Percentiles rank a stretch among this genome's conserved stretches.
These are phyloP conservation scores for Argynnis bischoffii DNA, from an alignment of 2,888 invertebrate genomes.

Conservation along the genomic window DNA sequence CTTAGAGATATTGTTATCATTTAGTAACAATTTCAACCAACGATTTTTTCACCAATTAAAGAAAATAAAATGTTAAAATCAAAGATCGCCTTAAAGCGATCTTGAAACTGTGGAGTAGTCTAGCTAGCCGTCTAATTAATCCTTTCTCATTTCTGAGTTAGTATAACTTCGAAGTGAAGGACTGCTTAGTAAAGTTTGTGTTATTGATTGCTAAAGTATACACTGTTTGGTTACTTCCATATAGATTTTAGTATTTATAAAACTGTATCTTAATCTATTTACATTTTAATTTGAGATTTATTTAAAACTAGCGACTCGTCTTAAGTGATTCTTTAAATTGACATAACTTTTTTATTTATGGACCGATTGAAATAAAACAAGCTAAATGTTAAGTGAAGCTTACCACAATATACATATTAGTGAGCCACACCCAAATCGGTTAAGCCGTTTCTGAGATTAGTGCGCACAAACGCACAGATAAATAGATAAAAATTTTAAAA, in stretches of 20 bases:
- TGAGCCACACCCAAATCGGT: too few relatives aligned
- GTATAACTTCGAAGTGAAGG: slow-evolving; percentile 29
- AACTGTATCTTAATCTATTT: background rate
- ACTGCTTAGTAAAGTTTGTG: slow-evolving; percentile 32
- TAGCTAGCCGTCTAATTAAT: slow-evolving; percentile 37
- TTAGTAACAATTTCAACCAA: background rate
- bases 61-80: slow-evolving; percentile 1
- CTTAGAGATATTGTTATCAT: too few relatives aligned
- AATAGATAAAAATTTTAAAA: too few relatives aligned
- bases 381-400: too few relatives aligned
- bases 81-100: slow-evolving; percentile 13
- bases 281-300: too few relatives aligned
- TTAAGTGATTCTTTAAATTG: too few relatives aligned
- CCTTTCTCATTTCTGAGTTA: slow-evolving; percentile 38
- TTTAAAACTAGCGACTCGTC: too few relatives aligned
- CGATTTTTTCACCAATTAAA: background rate
- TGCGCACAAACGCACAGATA: too few relatives aligned
- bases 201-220: slow-evolving; percentile 31
- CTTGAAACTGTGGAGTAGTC: slow-evolving; percentile 23
- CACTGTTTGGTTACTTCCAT: slow-evolving; percentile 23
- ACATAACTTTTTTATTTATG: too few relatives aligned
- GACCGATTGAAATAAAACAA: too few relatives aligned
- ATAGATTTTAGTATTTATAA: slow-evolving; percentile 9
- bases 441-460: too few relatives aligned
- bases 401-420: too few relatives aligned